Evolutionary conservation across 2,797 vertebrate genomes (phyloP), one percentile per base, ranked within the genome.

Genomic region (Enteromius trimaculatus): DNA sequence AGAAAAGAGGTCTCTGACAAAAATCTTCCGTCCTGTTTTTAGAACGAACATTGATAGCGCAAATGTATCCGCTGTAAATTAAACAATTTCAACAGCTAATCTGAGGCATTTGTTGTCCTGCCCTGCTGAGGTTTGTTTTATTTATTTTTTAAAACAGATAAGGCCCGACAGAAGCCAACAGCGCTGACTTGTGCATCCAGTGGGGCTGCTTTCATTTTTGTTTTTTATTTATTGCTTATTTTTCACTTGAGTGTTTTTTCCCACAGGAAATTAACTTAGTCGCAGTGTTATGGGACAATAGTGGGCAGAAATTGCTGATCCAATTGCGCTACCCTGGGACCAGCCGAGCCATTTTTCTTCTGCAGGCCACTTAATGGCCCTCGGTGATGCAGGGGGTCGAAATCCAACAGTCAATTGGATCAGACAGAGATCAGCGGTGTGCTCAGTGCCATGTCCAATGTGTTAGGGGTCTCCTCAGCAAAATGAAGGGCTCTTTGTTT

Each of bases 241-340:
- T 93, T 90, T 88, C 64, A 81, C 80, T 88, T 84, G 86, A 89
- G 86, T 92, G 84, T 91, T 92, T 92, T 92, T 90, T 91, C 89
- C 92, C 85, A 85, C 86, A 92, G 90, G 90, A 94, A 93, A 94
- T 93, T 87, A 92, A 93, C 89, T 91, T 91, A 91, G 91, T 93
- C 89, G 90, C 86, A 90, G 89, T 64, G 86, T 90, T 88, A 89
- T 87, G 75, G 89, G 90, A 94, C 91, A 92, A 92, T 92, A 91
- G 90, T 85, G 85, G 83, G 85, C 89, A 91, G 91, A 89, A 92
- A 91, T 90, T 82, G 89, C 90, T 91, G 89, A 92, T 91, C 89
- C 90, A 91, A 88, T 92, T 91, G 89, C 89, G 88, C 89, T 90
- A 89, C 92, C 91, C 86, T 74, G 90, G 92, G 90, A 94, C 90